phyloP scores from a whole-genome alignment of 2,113 vertebrate species.

The Dicaeum eximium region DNA sequence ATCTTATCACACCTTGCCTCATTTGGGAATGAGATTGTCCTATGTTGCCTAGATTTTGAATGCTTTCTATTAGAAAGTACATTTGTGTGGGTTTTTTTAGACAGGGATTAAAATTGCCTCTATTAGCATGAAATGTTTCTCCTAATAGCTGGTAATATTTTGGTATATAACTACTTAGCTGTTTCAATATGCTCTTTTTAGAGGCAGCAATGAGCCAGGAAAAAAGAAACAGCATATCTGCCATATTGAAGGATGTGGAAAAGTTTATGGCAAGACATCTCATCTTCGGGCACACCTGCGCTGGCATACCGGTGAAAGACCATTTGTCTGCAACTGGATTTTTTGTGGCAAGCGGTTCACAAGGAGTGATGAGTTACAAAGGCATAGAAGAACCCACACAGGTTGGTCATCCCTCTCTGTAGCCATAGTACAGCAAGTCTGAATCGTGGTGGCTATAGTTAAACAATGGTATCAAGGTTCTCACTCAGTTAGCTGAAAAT shows the following conservation, averaged over 20 bases:
- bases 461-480: neutral
- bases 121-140: neutral
- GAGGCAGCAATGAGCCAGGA: conserved; percentile 91
- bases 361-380: conserved; percentile 93
- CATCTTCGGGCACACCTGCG: conserved; percentile 96
- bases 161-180: neutral
- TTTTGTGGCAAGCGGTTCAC: conserved; percentile 99
- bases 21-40: neutral
- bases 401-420: conserved; percentile 65
- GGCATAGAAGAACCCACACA: conserved; percentile 97
- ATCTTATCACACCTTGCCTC: neutral
- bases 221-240: conserved; percentile 99
- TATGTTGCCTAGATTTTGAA: neutral
- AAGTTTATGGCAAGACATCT: conserved; percentile 98
- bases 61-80: neutral
- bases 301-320: conserved; percentile 98
- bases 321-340: conserved; percentile 98
- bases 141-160: neutral
- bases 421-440: neutral
- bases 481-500: neutral
- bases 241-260: conserved; percentile 98
- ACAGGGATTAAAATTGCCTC: neutral
- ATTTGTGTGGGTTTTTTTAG: neutral
- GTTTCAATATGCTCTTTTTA: conserved; percentile 57
- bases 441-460: neutral